phyloP scores from a whole-genome alignment of 1,140 invertebrate species.

The Pseudomyrmex gracilis region DNA sequence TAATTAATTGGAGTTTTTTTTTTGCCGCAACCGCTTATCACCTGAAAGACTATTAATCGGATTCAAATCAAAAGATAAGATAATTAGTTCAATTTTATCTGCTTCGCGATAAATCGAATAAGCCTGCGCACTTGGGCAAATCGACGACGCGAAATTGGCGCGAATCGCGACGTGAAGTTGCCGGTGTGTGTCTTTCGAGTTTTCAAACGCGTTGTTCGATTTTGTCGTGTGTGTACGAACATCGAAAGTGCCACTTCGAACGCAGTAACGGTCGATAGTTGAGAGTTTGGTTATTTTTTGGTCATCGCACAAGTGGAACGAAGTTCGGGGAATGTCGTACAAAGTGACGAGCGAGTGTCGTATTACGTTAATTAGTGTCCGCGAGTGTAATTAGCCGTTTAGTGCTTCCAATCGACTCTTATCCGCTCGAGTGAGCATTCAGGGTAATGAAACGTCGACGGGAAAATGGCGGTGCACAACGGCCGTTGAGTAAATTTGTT shows the following conservation, averaged over 20 bases:
- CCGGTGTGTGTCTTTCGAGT: not conserved
- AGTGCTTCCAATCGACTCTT: constrained; percentile 23
- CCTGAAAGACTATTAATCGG: too few relatives aligned
- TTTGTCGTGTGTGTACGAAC: not conserved
- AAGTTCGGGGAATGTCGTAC: not conserved
- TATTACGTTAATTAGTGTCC: constrained; percentile 16
- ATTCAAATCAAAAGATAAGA: too few relatives aligned
- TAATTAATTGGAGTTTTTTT: too few relatives aligned
- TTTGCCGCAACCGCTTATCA: too few relatives aligned
- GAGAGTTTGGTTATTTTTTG: not conserved
- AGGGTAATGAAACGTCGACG: not conserved
- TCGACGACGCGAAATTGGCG: too few relatives aligned
- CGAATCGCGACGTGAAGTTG: constrained; percentile 1
- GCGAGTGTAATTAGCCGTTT: constrained; percentile 18
- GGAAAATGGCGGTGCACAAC: not conserved
- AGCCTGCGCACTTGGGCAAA: too few relatives aligned
- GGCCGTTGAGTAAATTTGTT: constrained; percentile 16
- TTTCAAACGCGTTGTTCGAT: too few relatives aligned
- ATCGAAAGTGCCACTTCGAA: not conserved
- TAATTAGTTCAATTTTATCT: too few relatives aligned
- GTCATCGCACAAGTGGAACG: not conserved
- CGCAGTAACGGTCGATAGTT: not conserved
- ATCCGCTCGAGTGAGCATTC: not conserved
- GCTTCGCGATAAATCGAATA: too few relatives aligned
- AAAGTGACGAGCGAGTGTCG: not conserved